Evolutionary conservation across 1,140 invertebrate genomes (phyloP).

Genomic region (Camponotus floridanus): DNA sequence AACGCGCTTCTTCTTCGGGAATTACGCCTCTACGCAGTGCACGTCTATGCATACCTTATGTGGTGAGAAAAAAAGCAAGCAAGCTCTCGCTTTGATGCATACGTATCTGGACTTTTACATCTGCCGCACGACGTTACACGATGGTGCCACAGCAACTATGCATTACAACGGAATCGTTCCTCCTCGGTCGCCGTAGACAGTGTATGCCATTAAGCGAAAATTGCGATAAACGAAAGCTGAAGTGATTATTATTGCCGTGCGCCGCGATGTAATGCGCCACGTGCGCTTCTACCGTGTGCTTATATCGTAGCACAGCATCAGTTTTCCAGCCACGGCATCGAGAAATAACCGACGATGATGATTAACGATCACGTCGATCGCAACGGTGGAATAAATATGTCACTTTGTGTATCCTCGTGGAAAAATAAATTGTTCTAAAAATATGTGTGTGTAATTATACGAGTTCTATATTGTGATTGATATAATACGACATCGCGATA

Average conservation of each 20-base stretch:
- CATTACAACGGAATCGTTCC: neutral
- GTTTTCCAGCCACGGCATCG: neutral
- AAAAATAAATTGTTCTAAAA: neutral
- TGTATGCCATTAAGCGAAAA: constrained; percentile 10
- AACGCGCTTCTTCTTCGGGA: constrained; percentile 37
- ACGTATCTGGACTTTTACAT: constrained; percentile 1
- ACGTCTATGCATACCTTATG: neutral
- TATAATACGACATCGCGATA: neutral
- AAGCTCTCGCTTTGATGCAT: neutral
- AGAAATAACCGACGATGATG: constrained; percentile 7
- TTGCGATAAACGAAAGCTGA: constrained; percentile 34
- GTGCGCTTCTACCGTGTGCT: constrained; percentile 1
- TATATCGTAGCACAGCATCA: neutral
- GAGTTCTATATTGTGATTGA: no score
- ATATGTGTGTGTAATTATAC: no score
- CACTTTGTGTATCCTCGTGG: neutral
- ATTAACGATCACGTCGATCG: constrained; percentile 23
- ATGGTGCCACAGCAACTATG: neutral
- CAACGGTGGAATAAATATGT: neutral
- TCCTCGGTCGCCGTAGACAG: no score
- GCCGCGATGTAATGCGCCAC: neutral
- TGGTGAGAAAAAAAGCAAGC: neutral
- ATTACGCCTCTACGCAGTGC: constrained; percentile 19
- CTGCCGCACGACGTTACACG: neutral
- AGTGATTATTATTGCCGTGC: constrained; percentile 8